phyloP scores from a whole-genome alignment of 2,113 vertebrate genomes.

The Psittacara wagleri region DNA sequence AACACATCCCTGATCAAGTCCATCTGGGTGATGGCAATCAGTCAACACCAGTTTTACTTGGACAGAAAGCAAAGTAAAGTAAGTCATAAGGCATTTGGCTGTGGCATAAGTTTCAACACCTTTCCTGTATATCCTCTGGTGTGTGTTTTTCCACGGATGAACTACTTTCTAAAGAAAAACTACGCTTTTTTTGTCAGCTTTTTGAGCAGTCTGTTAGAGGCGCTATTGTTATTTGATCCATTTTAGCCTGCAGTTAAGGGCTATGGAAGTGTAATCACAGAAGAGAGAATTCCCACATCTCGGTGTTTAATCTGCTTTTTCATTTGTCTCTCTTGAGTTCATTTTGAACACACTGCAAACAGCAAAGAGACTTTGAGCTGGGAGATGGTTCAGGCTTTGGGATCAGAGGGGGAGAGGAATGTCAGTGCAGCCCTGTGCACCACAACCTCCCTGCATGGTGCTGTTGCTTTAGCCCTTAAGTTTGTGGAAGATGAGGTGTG shows the following conservation, averaged over 20 bases:
- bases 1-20: constrained; percentile 97
- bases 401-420: background rate
- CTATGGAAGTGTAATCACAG: background rate
- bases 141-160: background rate
- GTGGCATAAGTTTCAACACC: background rate
- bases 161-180: background rate
- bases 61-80: constrained; percentile 98
- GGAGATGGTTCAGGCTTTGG: background rate
- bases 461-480: background rate
- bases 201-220: background rate
- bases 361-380: background rate
- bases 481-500: constrained; percentile 5
- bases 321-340: background rate
- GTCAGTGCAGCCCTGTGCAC: background rate
- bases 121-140: background rate
- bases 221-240: background rate
- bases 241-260: constrained; percentile 1
- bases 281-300: background rate
- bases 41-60: constrained; percentile 99
- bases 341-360: background rate
- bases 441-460: background rate
- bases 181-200: background rate
- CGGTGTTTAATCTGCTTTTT: background rate
- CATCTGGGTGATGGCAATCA: constrained; percentile 99
- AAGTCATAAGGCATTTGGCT: constrained; percentile 62